Base-by-base conservation (phyloP, 2,888 invertebrate species). In the Stenichneumon culpator region DNA sequence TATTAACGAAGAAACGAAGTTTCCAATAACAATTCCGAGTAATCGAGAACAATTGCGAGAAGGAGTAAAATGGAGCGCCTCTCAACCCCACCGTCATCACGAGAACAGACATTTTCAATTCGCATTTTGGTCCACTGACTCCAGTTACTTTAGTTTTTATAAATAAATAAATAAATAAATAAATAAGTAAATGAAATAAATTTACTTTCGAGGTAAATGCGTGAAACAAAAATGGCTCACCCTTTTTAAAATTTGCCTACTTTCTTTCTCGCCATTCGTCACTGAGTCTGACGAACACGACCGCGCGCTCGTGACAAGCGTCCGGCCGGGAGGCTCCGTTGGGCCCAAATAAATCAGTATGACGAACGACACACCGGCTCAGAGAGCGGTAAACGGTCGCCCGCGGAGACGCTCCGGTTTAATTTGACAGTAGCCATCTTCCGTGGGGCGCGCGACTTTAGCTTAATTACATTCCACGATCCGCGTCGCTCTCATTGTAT, bases 391-490 rank as follows among this genome's bases (percentile, higher is more conserved):
- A n/a, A 68, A 60, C 57, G 22, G 63, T 52, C 77, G 50, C 70
- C 69, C 67, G 84, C 44, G 77, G 47, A 22, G 19, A 36, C 79
- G 70, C 78, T 86, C 86, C 87, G 81, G 89, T 90, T 91, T 92
- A 92, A 92, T 92, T 92, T 92, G 92, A 92, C 92, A 90, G 89
- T 88, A 90, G 90, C 89, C 91, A 89, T 90, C 89, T 88, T 89
- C 89, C 88, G 89, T 89, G 89, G 57, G 25, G 79, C 78, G 89
- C 87, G 83, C 54, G 86, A 90, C 91, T 90, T 90, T 89, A 83
- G 90, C 92, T 92, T 93, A 93, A 93, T 93, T 93, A 92, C 93
- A 93, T 93, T 93, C 93, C 93, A 88, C 89, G 86, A 88, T 89
- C 85, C 85, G 79, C 70, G 68, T 72, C 86, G 78, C 87, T 87